Base-by-base conservation (phyloP, 2,797 vertebrate genomes). In the Chrysocyon brachyurus region DNA sequence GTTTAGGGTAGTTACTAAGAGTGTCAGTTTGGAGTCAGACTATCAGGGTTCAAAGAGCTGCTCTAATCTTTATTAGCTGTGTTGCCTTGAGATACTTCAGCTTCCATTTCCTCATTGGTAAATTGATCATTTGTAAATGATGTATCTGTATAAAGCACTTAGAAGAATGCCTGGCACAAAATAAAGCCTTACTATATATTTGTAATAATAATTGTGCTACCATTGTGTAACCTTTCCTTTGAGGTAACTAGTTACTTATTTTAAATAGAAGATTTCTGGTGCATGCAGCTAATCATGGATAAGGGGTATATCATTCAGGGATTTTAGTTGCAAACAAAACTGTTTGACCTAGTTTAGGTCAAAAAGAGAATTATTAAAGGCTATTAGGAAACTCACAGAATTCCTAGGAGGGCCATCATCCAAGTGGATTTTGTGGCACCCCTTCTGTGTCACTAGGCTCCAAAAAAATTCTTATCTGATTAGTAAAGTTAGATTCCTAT, bases 331-430 rank as follows among this genome's bases (percentile, higher is more conserved):
- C 22, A 77, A 95, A 94, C 81, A 89, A 90, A 95, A 94, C 46
- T 54, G 75, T 57, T 59, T 95, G 57, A 90, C 68, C 64, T 59
- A 64, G 16, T 90, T 90, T 82, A 84, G 73, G 57, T 52, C 83
- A 70, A 81, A 94, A 78, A 87, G 64, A 90, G 73, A 70, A 70
- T 90, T 89, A 79, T 91, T 77, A 75, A 94, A 86, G 40, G 36
- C n/a, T 91, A 63, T 85, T 87, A 89, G 72, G 57, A 94, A 93
- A 95, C 33, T 75, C 73, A 86, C 33, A 91, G 59, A 96, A 56
- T 78, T 14, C 5, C 75, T n/a, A 5, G 17, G 8, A 72, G 36
- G 78, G 40, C 31, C 59, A 36, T 78, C 40, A 11, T 40, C 85
- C 81, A 88, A 52, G 12, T 54, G 33, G 78, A 54, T 77, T 82